Evolutionary conservation across 2,797 vertebrate genomes (phyloP).

Genomic region (Hafferia zeledoni): DNA sequence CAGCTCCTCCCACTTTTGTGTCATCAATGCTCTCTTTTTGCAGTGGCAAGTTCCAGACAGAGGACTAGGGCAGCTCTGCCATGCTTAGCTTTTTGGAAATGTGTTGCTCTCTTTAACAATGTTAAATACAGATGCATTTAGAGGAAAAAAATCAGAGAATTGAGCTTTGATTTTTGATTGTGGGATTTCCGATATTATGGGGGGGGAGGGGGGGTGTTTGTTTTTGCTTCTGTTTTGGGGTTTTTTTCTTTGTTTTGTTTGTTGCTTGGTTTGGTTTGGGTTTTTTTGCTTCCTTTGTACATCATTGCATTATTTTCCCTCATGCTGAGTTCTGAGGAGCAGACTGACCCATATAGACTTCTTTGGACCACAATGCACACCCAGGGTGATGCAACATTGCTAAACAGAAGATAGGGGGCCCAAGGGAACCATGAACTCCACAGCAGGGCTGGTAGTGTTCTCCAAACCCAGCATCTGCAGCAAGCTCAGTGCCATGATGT

Average conservation of each 20-base stretch:
- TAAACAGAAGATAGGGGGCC: neutral
- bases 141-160: neutral
- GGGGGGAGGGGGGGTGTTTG: no score
- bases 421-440: fast-evolving
- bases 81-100: neutral
- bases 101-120: neutral
- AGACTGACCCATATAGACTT: neutral
- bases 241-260: no score
- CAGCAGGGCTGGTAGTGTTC: fast-evolving
- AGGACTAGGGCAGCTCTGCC: neutral
- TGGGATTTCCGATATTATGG: neutral
- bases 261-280: no score
- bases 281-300: neutral
- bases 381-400: neutral
- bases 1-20: neutral
- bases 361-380: neutral
- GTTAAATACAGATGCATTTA: neutral
- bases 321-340: neutral
- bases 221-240: no score
- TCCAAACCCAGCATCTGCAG: neutral
- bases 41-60: neutral
- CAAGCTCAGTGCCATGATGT: neutral
- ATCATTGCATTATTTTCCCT: neutral
- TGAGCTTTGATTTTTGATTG: neutral
- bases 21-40: neutral